Base-by-base conservation (phyloP, 1,140 invertebrate genomes). In the Zaprionus lachaisei region DNA sequence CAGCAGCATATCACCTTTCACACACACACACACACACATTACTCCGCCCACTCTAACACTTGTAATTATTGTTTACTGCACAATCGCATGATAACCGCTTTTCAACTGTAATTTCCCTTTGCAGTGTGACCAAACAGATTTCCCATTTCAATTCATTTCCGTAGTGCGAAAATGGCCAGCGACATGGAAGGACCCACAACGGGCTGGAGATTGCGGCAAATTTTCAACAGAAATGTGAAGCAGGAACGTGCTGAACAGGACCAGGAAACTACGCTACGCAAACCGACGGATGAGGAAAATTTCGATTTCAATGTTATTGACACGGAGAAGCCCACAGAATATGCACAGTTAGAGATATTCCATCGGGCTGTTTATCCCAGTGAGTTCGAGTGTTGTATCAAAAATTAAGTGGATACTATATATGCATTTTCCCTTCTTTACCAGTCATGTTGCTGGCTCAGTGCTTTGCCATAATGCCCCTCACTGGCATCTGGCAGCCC, bases 361-460 rank as follows among this genome's bases (percentile, higher is more conserved):
- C 83, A 92, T 61, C 64, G 85, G 0, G 90, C 90, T 20, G 80
- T 81, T 0, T 79, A 65, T 77, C 90, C 90, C 0, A 81, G 90
- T 92, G 34, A 66, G 78, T 60, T 9, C 7, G 6, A 31, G 15
- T 12, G 34, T 44, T 20, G 2, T n/a, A 37, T 31, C 1, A 17
- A 24, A 4, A 26, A 5, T 26, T 24, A n/a, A 9, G 2, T 28
- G 28, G 7, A 7, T 28, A 28, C 12, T 61, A 14, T 24, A 24
- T 11, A 2, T 47, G 7, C 6, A 31, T 49, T 34, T 4, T 9
- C 5, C 4, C 54, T 9, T 12, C 2, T 38, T 47, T 9, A 20
- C n/a, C 1, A 92, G 92, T 92, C n/a, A 76, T 92, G 60, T 22
- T 92, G 24, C n/a, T 92, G 34, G 92, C 74, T 0, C 90, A 92